A percentile compares a stretch with the other conserved stretches of the same genome.
Evolutionary conservation across 1,140 invertebrate species (phyloP).

Genomic region (Zaprionus ghesquierei): DNA sequence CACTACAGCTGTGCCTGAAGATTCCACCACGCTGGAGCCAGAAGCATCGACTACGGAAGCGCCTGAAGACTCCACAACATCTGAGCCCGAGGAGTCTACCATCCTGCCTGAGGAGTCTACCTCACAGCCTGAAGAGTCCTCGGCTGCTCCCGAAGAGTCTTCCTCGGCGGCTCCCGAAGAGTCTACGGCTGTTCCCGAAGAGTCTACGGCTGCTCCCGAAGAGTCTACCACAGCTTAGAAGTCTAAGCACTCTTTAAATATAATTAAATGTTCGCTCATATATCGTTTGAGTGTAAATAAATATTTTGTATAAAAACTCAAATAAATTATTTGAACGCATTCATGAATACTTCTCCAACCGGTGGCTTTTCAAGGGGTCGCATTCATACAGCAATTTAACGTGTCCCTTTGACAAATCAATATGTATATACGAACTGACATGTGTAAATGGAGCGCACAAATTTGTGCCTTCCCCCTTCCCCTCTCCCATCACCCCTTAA

Average conservation of each 20-base stretch:
- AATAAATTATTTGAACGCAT: conserved; percentile 43
- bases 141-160: background rate
- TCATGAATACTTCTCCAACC: background rate
- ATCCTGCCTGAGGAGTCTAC: conserved; percentile 1
- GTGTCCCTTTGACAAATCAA: conserved; percentile 74
- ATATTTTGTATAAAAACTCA: background rate
- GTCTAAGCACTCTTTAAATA: background rate
- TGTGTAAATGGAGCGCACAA: conserved; percentile 56
- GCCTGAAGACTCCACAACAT: background rate
- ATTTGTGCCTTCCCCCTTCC: conserved; percentile 9
- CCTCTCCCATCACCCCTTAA: background rate
- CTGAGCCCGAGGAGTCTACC: background rate
- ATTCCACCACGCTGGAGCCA: background rate
- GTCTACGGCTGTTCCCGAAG: background rate
- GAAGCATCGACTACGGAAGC: background rate
- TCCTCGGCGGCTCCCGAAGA: background rate
- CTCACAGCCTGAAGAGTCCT: background rate
- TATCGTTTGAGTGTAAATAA: background rate
- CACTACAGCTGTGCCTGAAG: conserved; percentile 5
- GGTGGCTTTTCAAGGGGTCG: conserved; percentile 30
- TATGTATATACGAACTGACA: conserved; percentile 38
- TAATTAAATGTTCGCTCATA: background rate
- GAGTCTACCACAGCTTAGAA: background rate
- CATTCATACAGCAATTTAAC: conserved; percentile 62
- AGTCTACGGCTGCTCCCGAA: background rate